phyloP scores from a whole-genome alignment of 2,113 vertebrate genomes.

The Pseudopipra pipra region DNA sequence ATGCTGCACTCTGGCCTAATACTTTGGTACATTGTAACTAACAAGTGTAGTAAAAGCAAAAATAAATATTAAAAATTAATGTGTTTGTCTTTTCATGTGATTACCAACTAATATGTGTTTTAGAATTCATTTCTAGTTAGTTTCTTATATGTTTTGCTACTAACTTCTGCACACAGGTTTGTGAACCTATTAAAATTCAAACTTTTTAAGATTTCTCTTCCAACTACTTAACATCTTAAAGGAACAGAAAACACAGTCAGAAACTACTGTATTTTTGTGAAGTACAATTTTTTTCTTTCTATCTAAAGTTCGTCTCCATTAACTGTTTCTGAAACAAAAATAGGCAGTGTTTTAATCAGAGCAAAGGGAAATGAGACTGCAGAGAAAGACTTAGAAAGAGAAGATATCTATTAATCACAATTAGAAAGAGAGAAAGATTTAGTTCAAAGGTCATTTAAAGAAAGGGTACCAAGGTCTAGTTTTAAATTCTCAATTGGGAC shows the following conservation, averaged over 20 bases:
- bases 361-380: neutral
- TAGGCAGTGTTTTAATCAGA: neutral
- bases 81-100: neutral
- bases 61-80: neutral
- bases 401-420: neutral
- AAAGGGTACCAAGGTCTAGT: neutral
- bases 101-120: neutral
- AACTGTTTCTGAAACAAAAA: neutral
- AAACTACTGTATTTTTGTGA: neutral
- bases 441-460: neutral
- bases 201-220: neutral
- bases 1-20: neutral
- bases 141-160: neutral
- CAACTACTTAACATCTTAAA: neutral
- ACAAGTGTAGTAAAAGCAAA: neutral
- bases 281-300: neutral
- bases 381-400: neutral
- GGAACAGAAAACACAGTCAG: neutral
- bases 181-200: neutral
- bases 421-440: neutral
- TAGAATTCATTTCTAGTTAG: neutral
- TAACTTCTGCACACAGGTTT: neutral
- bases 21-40: neutral
- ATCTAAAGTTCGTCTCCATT: slow-evolving; percentile 1
- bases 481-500: neutral